A percentile compares a stretch with the other conserved stretches of the same genome.
Evolutionary conservation across 2,797 vertebrate genomes (phyloP).

Genomic region (Psittacula derbiana): DNA sequence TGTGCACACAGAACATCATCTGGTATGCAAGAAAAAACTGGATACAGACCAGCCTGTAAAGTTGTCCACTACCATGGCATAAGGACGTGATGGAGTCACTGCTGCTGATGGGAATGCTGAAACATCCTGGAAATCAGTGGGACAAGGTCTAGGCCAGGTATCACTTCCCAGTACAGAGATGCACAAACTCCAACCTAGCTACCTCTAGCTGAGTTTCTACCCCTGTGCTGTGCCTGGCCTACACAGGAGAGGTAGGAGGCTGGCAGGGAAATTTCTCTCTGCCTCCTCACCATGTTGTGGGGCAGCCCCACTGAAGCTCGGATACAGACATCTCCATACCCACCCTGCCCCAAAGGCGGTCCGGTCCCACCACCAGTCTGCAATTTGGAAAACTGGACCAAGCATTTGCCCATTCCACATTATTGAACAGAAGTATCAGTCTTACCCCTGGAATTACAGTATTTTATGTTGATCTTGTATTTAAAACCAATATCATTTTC

Average conservation of each 20-base stretch:
- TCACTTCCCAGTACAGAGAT: not conserved
- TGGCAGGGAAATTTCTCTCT: not conserved
- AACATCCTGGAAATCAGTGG: not conserved
- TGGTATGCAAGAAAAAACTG: accelerated
- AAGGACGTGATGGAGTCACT: not conserved
- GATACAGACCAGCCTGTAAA: not conserved
- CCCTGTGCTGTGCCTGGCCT: not conserved
- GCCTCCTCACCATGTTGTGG: accelerated
- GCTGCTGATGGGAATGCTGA: accelerated
- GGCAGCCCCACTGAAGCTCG: not conserved
- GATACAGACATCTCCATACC: not conserved
- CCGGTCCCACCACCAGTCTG: not conserved
- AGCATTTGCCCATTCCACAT: not conserved
- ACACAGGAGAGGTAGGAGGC: not conserved
- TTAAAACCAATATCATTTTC: constrained; percentile 49
- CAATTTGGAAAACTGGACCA: not conserved
- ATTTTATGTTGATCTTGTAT: not conserved
- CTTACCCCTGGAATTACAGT: not conserved
- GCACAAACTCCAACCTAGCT: not conserved
- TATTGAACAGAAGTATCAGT: not conserved
- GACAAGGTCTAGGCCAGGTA: too few species aligned
- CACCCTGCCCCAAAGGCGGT: not conserved
- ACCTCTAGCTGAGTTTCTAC: accelerated
- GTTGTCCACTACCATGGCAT: not conserved
- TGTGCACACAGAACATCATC: not conserved